Evolutionary conservation across 2,888 invertebrate species (phyloP), one percentile per base, ranked within the genome.

Genomic region (Ganaspis brasiliensis): DNA sequence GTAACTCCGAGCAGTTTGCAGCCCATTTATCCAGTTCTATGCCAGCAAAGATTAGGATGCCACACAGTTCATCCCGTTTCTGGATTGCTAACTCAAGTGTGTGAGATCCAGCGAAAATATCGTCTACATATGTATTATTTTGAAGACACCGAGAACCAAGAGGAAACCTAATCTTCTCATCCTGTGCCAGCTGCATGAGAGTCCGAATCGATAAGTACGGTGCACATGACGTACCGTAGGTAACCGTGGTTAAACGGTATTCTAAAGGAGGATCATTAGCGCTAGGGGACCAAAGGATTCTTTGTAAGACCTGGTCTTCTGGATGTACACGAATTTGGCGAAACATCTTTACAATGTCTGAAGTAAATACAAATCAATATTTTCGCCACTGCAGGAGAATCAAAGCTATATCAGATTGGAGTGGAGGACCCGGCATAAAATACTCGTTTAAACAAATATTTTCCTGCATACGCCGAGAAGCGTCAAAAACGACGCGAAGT

Each of bases 401-500:
- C 37, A 75, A 21, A 12, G 72, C 19, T 1, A 80, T 52, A 19
- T 78, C 78, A 9, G 49, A 37, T 19, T 78, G 74, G 9, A 80
- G 26, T 14, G 73, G n/a, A 8, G 73, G 74, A 14, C 78, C 78
- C 8, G 73, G 9, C 8, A 45, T 21, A n/a, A 80, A 55, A 63
- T 72, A 76, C n/a, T 80, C 63, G 24, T 79, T 80, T 14, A 76
- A 19, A 14, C 14, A 76, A 9, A 70, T 26, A 2, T 56, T 35
- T 10, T 78, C 67, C 10, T 37, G 24, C n/a, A 74, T 74, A 2
- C 59, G 19, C 4, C 74, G 56, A 9, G 76, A 73, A 0, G 80
- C 78, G 55, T 80, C 63, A 45, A 78, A 76, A 8, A 78, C 78
- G 1, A 76, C 76, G 6, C 76, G 55, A 1, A 80, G 24, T 24